Conservation (phyloP, 2,113 vertebrate species). For the Hippocampus guttulatus region DNA sequence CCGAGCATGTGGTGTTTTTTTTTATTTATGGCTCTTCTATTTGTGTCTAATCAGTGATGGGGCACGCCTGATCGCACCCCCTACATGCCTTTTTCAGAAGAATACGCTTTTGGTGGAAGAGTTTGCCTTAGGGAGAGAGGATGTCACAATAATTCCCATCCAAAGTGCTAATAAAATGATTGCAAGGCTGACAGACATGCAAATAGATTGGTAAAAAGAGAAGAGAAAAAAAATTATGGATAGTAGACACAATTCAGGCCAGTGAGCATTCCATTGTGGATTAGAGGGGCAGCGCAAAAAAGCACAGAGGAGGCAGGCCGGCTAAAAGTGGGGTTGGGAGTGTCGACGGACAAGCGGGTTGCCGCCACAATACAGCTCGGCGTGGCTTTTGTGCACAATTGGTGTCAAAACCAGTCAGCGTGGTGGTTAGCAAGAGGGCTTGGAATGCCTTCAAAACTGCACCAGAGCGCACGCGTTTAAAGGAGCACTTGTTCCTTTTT, state of each 20-base stretch:
- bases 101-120: conserved; percentile 33
- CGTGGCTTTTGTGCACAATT: conserved; percentile 50
- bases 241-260: conserved; percentile 26
- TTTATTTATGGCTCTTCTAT: conserved; percentile 59
- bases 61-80: conserved; percentile 51
- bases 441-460: background rate
- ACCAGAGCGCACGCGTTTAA: background rate
- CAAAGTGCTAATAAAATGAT: conserved; percentile 29
- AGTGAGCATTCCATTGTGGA: conserved; percentile 66
- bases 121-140: conserved; percentile 13
- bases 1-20: conserved; percentile 28
- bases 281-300: conserved; percentile 57
- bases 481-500: background rate
- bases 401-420: conserved; percentile 38
- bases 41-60: conserved; percentile 57
- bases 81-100: conserved; percentile 29
- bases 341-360: conserved; percentile 40
- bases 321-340: conserved; percentile 36
- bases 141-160: conserved; percentile 23
- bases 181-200: conserved; percentile 7
- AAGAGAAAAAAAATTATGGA: conserved; percentile 17
- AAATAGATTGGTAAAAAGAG: conserved; percentile 2
- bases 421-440: background rate
- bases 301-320: conserved; percentile 42
- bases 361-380: conserved; percentile 36